Evolutionary conservation across 1,140 invertebrate species (phyloP).

Genomic region (Drosophila arizonae): DNA sequence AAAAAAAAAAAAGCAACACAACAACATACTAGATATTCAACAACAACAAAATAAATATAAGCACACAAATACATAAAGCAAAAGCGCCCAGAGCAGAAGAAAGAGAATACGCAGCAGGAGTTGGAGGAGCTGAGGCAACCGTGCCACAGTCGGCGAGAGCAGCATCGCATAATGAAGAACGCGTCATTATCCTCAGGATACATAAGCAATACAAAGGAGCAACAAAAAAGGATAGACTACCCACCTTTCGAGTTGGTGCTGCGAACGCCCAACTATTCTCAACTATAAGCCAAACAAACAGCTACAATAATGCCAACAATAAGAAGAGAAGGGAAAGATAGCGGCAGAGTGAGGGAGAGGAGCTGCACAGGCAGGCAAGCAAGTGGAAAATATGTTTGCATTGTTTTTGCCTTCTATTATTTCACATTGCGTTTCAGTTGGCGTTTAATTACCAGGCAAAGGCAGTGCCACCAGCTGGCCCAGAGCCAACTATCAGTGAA

Average conservation of each 20-base stretch:
- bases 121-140: constrained; percentile 34
- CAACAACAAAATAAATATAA: constrained; percentile 61
- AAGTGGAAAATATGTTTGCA: constrained; percentile 66
- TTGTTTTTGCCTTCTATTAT: constrained; percentile 45
- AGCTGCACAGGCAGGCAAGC: constrained; percentile 44
- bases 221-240: constrained; percentile 14
- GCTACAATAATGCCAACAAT: constrained; percentile 43
- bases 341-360: neutral
- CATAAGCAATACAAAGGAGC: constrained; percentile 69
- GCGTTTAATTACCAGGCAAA: constrained; percentile 67
- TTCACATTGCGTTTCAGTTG: constrained; percentile 9
- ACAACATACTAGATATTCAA: constrained; percentile 22
- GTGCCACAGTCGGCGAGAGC: constrained; percentile 32
- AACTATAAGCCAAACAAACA: constrained; percentile 72
- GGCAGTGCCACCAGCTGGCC: constrained; percentile 55
- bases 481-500: constrained; percentile 21
- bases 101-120: constrained; percentile 9
- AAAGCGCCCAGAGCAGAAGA: constrained; percentile 40
- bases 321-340: constrained; percentile 22
- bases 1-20: constrained; percentile 10
- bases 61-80: constrained; percentile 58
- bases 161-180: constrained; percentile 76
- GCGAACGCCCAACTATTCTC: constrained; percentile 42
- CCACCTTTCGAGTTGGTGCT: constrained; percentile 15
- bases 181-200: constrained; percentile 78